A percentile compares a stretch with the other conserved stretches of the same genome.
These are phyloP conservation scores for Opisthograptis luteolata DNA, from an alignment of 2,888 invertebrate genomes.

Conservation along the genomic window DNA sequence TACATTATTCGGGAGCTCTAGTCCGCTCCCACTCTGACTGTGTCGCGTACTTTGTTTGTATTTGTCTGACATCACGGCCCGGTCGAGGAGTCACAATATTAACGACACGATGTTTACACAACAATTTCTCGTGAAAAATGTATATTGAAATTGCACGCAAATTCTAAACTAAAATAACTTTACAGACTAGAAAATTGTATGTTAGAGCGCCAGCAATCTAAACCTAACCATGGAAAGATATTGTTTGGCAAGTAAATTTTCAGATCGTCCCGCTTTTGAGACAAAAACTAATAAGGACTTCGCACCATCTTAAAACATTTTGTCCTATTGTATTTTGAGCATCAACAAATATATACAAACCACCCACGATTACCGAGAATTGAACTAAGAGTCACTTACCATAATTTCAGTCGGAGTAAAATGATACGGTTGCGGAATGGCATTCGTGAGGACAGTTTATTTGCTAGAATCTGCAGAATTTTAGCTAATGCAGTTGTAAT, in stretches of 20 bases:
- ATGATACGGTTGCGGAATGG: constrained; percentile 59
- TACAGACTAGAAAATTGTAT: constrained; percentile 4
- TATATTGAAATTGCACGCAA: constrained; percentile 30
- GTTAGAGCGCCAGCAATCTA: neutral
- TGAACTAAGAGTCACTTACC: constrained; percentile 59
- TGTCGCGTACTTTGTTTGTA: constrained; percentile 59
- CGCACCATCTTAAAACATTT: too few relatives aligned
- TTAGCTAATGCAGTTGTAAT: constrained; percentile 49
- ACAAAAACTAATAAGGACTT: too few relatives aligned
- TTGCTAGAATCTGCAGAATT: constrained; percentile 43
- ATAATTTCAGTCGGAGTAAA: constrained; percentile 54
- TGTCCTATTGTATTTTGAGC: too few relatives aligned
- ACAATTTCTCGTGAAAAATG: constrained; percentile 40
- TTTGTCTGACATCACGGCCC: constrained; percentile 51
- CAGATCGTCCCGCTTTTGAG: too few relatives aligned
- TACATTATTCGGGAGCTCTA: constrained; percentile 58
- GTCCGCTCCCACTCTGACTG: constrained; percentile 41
- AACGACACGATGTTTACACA: constrained; percentile 41
- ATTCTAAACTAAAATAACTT: constrained; percentile 18
- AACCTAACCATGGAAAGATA: constrained; percentile 1
- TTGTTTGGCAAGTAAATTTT: constrained; percentile 3
- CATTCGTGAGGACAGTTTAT: constrained; percentile 53
- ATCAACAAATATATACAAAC: constrained; percentile 42
- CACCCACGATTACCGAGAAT: constrained; percentile 44
- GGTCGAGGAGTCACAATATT: constrained; percentile 46